Conservation (phyloP, 2,113 vertebrate species). For the Sinocyclocheilus maitianheensis region DNA sequence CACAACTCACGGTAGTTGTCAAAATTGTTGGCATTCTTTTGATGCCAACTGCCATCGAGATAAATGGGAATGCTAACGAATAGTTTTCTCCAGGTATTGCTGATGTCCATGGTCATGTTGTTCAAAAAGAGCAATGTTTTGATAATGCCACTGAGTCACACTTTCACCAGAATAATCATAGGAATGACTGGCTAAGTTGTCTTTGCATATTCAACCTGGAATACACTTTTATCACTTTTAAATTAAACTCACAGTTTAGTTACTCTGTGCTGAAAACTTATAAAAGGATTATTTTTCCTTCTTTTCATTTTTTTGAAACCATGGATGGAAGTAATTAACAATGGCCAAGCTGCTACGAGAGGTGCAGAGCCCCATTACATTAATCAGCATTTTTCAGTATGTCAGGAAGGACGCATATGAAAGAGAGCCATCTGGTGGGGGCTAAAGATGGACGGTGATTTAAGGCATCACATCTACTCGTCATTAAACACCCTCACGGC, state of each 20-base stretch:
- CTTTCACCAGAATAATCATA: not conserved
- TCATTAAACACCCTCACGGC: conserved; percentile 39
- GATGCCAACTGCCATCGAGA: not conserved
- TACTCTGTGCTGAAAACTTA: not conserved
- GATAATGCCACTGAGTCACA: not conserved
- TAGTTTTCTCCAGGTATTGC: not conserved
- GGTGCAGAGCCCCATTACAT: conserved; percentile 53
- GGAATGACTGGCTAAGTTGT: not conserved
- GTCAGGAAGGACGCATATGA: conserved; percentile 52
- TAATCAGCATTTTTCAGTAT: conserved; percentile 60
- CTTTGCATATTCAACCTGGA: not conserved
- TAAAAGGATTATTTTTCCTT: not conserved
- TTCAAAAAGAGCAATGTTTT: not conserved
- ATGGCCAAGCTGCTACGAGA: conserved; percentile 32
- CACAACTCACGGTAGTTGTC: not conserved
- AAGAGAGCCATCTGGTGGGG: conserved; percentile 64
- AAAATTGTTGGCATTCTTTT: not conserved
- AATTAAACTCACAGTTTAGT: not conserved
- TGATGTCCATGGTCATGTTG: not conserved
- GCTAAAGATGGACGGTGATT: conserved; percentile 41
- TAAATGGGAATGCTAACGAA: not conserved
- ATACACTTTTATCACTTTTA: not conserved
- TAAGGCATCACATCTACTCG: conserved; percentile 36
- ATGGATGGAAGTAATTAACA: conserved; percentile 56
- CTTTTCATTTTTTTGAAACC: conserved; percentile 24